A percentile compares a stretch with the other conserved stretches of the same genome.
Conservation (phyloP, 2,113 vertebrate genomes). For the Corynorhinus townsendii region DNA sequence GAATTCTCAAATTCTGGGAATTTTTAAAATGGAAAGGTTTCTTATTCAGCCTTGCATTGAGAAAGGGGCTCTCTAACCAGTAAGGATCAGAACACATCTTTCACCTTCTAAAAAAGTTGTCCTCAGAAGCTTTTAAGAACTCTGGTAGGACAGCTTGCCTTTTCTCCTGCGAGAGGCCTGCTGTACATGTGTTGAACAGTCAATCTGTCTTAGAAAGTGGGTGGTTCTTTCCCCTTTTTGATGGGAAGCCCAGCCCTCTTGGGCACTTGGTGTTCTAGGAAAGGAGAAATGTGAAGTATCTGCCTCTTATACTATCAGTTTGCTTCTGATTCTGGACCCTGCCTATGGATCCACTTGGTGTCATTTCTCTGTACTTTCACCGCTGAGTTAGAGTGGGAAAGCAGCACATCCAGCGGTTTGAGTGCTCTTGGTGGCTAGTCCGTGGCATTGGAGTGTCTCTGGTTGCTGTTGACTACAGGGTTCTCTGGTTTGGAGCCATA, state of each 20-base stretch:
- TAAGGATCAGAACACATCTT: not conserved
- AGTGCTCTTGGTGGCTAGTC: not conserved
- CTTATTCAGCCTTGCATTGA: not conserved
- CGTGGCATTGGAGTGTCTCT: not conserved
- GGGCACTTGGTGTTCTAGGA: conserved; percentile 58
- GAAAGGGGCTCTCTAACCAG: not conserved
- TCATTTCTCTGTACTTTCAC: not conserved
- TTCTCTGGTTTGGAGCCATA: not conserved
- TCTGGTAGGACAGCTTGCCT: conserved; percentile 66
- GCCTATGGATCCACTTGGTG: not conserved
- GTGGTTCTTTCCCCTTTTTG: conserved; percentile 63
- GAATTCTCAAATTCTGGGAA: conserved; percentile 14
- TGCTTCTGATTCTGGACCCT: not conserved
- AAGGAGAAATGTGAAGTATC: not conserved
- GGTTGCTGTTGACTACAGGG: not conserved
- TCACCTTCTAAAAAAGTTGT: conserved; percentile 8
- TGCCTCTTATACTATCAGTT: not conserved
- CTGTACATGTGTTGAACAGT: conserved; percentile 65
- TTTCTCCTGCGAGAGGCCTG: conserved; percentile 45
- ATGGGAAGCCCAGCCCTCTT: conserved; percentile 57
- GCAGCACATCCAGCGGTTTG: not conserved
- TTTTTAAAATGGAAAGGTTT: not conserved
- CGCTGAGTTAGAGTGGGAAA: not conserved
- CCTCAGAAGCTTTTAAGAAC: conserved; percentile 49
- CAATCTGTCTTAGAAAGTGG: conserved; percentile 70